Evolutionary conservation across 2,797 vertebrate genomes (phyloP).

Genomic region (Betta splendens): DNA sequence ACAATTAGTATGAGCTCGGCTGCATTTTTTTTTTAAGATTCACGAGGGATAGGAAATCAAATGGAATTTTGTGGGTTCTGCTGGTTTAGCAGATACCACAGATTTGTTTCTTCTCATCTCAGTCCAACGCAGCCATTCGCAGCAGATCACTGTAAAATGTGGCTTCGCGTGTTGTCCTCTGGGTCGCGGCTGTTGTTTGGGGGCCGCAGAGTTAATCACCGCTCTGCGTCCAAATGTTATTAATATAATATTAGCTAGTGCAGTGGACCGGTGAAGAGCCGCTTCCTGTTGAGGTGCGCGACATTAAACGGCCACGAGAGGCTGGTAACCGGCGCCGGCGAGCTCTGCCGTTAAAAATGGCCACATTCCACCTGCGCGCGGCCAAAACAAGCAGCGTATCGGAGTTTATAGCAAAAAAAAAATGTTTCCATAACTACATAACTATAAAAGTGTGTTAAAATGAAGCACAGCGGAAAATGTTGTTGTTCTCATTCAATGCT

Average conservation of each 20-base stretch:
- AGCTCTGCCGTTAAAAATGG: conserved; percentile 34
- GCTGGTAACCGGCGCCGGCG: conserved; percentile 26
- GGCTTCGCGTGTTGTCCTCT: conserved; percentile 43
- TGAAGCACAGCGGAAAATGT: conserved; percentile 63
- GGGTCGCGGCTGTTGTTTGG: conserved; percentile 53
- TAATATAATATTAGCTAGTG: conserved; percentile 68
- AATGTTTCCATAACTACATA: conserved; percentile 67
- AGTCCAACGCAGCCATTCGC: conserved; percentile 84
- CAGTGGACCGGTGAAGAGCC: conserved; percentile 23
- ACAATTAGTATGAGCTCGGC: not conserved
- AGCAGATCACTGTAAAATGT: conserved; percentile 91
- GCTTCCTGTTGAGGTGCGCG: conserved; percentile 30
- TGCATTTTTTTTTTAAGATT: not conserved
- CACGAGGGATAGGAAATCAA: not conserved
- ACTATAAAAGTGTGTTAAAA: conserved; percentile 70
- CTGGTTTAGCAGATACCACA: conserved; percentile 88
- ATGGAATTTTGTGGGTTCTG: conserved; percentile 78
- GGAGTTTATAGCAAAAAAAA: conserved; percentile 6
- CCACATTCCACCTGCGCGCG: conserved; percentile 16
- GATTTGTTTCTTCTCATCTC: conserved; percentile 88
- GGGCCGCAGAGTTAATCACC: conserved; percentile 81
- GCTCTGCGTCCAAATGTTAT: conserved; percentile 81
- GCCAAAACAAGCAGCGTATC: not conserved
- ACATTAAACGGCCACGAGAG: conserved; percentile 15
- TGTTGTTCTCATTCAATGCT: too few relatives aligned